Evolutionary conservation across 2,113 vertebrate species (phyloP), one percentile per base, ranked within the genome.

Genomic region (Poicephalus gulielmi): DNA sequence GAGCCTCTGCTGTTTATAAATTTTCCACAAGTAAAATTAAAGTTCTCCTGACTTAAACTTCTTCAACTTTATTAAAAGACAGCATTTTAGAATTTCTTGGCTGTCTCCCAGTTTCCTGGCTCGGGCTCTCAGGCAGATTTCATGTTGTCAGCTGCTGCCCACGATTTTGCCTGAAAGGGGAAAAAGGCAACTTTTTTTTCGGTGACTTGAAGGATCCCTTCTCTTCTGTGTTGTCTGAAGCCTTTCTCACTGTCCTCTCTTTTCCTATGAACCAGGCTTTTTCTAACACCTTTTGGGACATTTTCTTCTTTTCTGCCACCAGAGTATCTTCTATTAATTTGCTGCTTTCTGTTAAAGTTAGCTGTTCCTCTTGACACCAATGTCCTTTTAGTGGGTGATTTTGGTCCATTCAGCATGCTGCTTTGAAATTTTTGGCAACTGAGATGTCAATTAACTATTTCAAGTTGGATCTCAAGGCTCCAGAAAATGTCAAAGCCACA

Each of bases 361-460:
- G 11, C 47, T 49, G 5, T 47, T 96, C 73, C 37, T 91, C n/a
- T 74, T 71, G 24, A 90, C 76, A 86, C 18, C 55, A 60, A 8
- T 30, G 31, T 43, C 41, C 25, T 80, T 67, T 82, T 49, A 79
- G 69, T 53, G 66, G 43, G 60, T 77, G 64, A 93, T 68, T 92
- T 47, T 93, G 73, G 86, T 71, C 41, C 13, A 63, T 35, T 88
- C 71, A 91, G 43, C 78, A 44, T n/a, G 7, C 25, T 60, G n/a
- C 68, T 93, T 93, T 86, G 73, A 93, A 91, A 79, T 66, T 88
- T 91, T 79, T 95, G 88, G 80, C 69, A 92, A 60, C 24, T 64
- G 64, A 64, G 60, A 60, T 50, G 31, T 44, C 80, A 88, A 24
- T 69, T 84, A 84, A 71, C 76, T 43, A 46, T 78, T 68, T 60